These are phyloP conservation scores for Helogale parvula DNA, from an alignment of 2,113 vertebrate species.

Conservation along the genomic window DNA sequence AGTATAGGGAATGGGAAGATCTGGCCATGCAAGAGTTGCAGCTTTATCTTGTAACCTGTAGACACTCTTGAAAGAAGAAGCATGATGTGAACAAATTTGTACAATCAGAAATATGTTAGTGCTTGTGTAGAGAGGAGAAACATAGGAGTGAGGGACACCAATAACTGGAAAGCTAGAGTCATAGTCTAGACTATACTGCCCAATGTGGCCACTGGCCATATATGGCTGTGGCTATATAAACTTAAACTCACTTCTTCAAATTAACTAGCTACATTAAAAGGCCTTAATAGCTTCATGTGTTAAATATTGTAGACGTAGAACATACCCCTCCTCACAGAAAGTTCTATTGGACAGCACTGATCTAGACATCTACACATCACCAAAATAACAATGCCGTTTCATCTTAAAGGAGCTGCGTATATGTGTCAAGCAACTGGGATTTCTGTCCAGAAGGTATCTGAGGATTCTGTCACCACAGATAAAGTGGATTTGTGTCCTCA, in stretches of 20 bases:
- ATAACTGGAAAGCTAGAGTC: not conserved
- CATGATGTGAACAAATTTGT: not conserved
- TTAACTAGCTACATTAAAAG: not conserved
- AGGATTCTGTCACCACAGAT: not conserved
- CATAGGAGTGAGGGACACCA: too few species aligned
- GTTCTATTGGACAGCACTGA: not conserved
- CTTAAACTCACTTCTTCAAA: not conserved
- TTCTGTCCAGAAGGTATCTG: not conserved
- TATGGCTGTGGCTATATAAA: too few species aligned
- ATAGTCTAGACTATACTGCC: rapidly evolving
- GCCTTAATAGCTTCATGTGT: not conserved
- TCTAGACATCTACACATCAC: not conserved
- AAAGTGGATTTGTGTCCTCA: not conserved
- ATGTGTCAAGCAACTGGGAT: not conserved
- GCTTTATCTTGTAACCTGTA: not conserved
- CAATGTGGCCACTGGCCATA: not conserved
- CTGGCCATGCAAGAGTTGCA: not conserved
- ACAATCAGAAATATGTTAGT: not conserved
- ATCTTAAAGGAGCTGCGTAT: not conserved
- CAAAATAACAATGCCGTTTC: not conserved
- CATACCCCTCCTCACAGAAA: not conserved
- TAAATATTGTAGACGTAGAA: not conserved
- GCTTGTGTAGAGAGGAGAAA: not conserved
- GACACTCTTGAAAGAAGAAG: not conserved
- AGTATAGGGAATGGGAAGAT: not conserved